These are phyloP conservation scores for Caranx melampygus DNA, from an alignment of 2,113 vertebrate genomes.

Conservation along the genomic window DNA sequence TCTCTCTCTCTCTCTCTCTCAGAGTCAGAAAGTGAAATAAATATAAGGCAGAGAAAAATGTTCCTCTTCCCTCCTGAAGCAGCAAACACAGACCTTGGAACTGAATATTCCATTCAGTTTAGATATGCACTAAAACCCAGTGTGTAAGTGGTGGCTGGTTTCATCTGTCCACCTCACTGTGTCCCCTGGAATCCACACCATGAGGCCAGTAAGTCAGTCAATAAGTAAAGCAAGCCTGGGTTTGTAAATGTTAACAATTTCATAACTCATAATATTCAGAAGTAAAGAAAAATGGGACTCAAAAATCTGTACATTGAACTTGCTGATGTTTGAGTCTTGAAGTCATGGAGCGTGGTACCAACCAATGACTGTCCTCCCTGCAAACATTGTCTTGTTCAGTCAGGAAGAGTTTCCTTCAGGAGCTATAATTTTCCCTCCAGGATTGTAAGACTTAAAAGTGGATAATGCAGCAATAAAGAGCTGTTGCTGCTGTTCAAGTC, in stretches of 20 bases:
- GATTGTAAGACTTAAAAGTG: too few species aligned
- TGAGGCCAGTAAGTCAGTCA: background rate
- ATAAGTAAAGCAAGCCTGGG: too few species aligned
- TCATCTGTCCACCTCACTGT: background rate
- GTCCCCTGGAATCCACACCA: background rate
- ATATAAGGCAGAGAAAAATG: constrained; percentile 10
- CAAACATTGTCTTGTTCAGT: too few species aligned
- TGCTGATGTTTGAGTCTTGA: too few species aligned
- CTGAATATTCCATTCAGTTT: constrained; percentile 28
- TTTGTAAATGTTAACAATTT: background rate
- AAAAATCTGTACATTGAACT: background rate
- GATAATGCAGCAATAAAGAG: too few species aligned
- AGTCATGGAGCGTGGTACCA: too few species aligned
- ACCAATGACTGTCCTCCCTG: too few species aligned
- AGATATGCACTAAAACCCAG: constrained; percentile 6
- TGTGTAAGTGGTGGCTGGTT: background rate
- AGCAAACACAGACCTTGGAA: constrained; percentile 19
- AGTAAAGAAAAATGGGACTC: background rate
- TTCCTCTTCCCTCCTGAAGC: constrained; percentile 22
- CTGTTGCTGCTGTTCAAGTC: too few species aligned
- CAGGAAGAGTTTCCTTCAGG: too few species aligned
- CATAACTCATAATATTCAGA: background rate
- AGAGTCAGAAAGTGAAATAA: constrained; percentile 22
- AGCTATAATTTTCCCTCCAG: too few species aligned
- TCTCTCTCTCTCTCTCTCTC: constrained; percentile 31